A percentile compares a stretch with the other conserved stretches of the same genome.
These are phyloP conservation scores for Paramormyrops kingsleyae DNA, from an alignment of 2,113 vertebrate genomes.

Conservation along the genomic window DNA sequence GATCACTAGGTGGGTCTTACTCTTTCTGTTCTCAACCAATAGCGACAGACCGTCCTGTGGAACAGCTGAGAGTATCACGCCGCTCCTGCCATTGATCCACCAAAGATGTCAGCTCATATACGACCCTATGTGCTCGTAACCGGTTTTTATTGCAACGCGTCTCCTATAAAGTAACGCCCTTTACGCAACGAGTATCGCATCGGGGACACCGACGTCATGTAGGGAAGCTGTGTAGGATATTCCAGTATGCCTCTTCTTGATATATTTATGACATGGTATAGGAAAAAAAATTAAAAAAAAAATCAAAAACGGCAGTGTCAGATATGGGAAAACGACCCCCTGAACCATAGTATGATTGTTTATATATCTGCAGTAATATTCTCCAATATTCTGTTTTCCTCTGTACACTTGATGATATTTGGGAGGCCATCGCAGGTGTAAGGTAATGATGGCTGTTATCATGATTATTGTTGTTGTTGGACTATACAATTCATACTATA, in stretches of 20 bases:
- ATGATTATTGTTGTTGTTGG: neutral
- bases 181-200: constrained; percentile 24
- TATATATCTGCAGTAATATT: neutral
- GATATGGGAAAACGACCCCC: neutral
- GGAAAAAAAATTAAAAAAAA: neutral
- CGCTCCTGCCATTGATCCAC: constrained; percentile 49
- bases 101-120: constrained; percentile 32
- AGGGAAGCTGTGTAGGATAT: neutral
- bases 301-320: neutral
- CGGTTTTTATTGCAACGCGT: constrained; percentile 18
- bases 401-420: neutral
- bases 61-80: constrained; percentile 47
- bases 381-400: neutral
- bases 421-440: neutral
- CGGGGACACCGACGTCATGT: neutral
- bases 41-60: constrained; percentile 50
- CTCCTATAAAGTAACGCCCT: constrained; percentile 23
- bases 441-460: neutral
- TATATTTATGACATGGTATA: neutral
- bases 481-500: neutral
- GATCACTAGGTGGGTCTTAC: constrained; percentile 61
- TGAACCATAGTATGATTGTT: neutral
- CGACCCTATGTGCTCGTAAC: constrained; percentile 2
- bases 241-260: neutral
- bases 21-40: constrained; percentile 57